These are phyloP conservation scores for Drosophila watanabei DNA, from an alignment of 1,140 invertebrate genomes.

Conservation along the genomic window DNA sequence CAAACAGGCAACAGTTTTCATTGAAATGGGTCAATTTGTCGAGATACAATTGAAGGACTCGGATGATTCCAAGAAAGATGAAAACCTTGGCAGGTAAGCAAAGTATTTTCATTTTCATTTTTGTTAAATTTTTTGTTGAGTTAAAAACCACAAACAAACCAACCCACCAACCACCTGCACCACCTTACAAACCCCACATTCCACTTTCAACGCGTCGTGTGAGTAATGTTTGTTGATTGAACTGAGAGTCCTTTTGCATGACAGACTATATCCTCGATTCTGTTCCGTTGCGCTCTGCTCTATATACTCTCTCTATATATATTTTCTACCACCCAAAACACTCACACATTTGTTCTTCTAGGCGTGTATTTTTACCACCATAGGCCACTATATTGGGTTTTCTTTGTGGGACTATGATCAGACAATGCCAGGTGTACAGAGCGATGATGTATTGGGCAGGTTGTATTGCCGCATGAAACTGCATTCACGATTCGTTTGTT, in stretches of 20 bases:
- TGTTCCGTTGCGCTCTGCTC: constrained; percentile 26
- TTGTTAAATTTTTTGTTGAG: not conserved
- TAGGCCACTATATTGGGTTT: constrained; percentile 90
- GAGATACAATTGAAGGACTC: constrained; percentile 93
- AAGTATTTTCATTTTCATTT: constrained; percentile 23
- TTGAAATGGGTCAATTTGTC: constrained; percentile 89
- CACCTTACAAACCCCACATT: constrained; percentile 2
- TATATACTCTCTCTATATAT: constrained; percentile 25
- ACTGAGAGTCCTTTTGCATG: constrained; percentile 39
- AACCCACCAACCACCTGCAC: not conserved
- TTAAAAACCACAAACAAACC: constrained; percentile 4
- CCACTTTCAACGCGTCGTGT: constrained; percentile 8
- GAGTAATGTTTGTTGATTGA: constrained; percentile 36
- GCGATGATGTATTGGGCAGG: constrained; percentile 95
- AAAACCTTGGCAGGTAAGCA: constrained; percentile 92
- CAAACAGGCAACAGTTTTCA: constrained; percentile 76
- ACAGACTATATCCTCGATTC: not conserved
- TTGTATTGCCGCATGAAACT: constrained; percentile 75
- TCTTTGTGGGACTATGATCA: constrained; percentile 95
- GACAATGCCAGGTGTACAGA: constrained; percentile 90
- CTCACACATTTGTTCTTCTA: constrained; percentile 85
- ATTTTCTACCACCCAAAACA: constrained; percentile 39
- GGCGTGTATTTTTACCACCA: constrained; percentile 91
- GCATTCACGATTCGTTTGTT: constrained; percentile 44
- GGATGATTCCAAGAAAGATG: constrained; percentile 94